Evolutionary conservation across 1,140 invertebrate genomes (phyloP).

Genomic region (Nasonia giraulti): DNA sequence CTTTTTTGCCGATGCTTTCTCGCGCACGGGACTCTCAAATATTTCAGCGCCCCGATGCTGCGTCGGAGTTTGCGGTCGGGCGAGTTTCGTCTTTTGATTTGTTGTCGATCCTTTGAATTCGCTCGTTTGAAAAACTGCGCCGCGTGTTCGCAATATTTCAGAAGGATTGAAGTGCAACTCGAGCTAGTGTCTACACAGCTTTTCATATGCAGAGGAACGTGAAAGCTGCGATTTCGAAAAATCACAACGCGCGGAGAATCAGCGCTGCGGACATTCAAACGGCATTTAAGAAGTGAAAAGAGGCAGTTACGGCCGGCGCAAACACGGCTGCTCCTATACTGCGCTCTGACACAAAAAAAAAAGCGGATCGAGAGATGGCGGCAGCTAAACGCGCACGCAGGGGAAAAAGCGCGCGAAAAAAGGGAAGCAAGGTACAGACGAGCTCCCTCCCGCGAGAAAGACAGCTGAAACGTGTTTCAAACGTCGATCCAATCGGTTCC

Average conservation of each 20-base stretch:
- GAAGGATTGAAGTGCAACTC: no score
- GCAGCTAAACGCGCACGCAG: neutral
- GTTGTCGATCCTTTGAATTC: no score
- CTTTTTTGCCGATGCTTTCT: no score
- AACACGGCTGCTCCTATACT: neutral
- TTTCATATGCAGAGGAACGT: no score
- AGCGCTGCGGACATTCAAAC: neutral
- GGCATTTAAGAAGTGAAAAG: slow-evolving; percentile 6
- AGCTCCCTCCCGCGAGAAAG: slow-evolving; percentile 8
- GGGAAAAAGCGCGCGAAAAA: neutral
- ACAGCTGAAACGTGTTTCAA: slow-evolving; percentile 55
- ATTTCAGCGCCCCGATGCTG: neutral
- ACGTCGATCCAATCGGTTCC: slow-evolving; percentile 59
- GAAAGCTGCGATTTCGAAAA: no score
- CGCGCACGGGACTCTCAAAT: neutral
- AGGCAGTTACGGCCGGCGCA: neutral
- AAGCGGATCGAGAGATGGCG: neutral
- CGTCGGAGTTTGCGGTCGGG: no score
- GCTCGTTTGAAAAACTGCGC: no score
- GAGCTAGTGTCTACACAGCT: no score
- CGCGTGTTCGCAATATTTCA: no score
- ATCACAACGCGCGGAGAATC: neutral
- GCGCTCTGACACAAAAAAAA: neutral
- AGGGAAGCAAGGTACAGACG: neutral
- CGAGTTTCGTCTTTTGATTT: no score